Percentiles rank a stretch among this genome's conserved stretches.
These are phyloP conservation scores for Lottia gigantea DNA, from an alignment of 2,888 invertebrate species.

Conservation along the genomic window DNA sequence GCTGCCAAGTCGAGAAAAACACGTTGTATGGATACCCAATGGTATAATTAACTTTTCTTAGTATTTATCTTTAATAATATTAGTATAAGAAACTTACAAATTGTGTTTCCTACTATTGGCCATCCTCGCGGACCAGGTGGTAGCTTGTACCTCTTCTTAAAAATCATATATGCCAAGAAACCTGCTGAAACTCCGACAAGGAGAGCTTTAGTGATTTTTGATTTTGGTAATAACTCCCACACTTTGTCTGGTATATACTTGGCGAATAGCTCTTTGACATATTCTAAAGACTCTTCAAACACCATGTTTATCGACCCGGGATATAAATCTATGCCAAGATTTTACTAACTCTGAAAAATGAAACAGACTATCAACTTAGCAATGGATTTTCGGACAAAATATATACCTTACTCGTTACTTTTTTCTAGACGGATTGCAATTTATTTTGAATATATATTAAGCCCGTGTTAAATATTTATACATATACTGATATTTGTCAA, in stretches of 20 bases:
- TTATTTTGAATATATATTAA: no score
- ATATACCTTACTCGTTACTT: no score
- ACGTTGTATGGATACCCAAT: no score
- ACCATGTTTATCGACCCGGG: neutral
- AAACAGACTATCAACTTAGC: no score
- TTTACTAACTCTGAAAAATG: no score
- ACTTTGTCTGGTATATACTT: neutral
- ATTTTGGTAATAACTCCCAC: constrained; percentile 5
- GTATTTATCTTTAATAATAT: no score
- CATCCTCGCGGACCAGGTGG: constrained; percentile 18
- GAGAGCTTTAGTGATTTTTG: neutral
- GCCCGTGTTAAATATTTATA: no score
- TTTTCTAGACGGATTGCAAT: no score
- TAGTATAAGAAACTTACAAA: constrained; percentile 1
- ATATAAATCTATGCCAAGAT: neutral
- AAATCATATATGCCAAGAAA: neutral
- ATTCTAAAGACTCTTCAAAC: neutral
- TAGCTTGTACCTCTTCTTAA: constrained; percentile 12
- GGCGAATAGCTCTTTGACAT: neutral
- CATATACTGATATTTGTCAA: no score
- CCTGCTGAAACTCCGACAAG: constrained; percentile 8
- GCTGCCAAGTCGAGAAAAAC: no score
- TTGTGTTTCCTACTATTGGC: constrained; percentile 12
- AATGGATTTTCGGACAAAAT: no score
- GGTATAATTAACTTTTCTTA: no score